phyloP scores from a whole-genome alignment of 2,113 vertebrate genomes.

The Verasper variegatus region DNA sequence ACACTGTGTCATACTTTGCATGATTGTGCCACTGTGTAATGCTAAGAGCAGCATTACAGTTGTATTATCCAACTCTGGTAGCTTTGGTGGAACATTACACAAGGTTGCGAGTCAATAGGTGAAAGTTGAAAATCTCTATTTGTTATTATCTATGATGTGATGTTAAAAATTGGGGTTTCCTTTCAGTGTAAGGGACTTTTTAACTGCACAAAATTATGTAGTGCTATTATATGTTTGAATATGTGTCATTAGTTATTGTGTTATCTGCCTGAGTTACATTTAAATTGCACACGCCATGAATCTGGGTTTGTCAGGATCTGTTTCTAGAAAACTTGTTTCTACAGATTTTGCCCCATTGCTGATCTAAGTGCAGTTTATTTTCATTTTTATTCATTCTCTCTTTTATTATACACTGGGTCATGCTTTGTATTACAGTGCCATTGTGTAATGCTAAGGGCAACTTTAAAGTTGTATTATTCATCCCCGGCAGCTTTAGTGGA shows the following conservation, averaged over 20 bases:
- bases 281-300: neutral
- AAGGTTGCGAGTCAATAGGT: no score
- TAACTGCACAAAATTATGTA: no score
- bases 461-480: constrained; percentile 5
- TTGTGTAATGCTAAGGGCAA: neutral
- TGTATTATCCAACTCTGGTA: neutral
- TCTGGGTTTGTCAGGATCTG: constrained; percentile 4
- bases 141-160: no score
- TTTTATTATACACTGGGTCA: constrained; percentile 15
- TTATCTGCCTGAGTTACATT: no score
- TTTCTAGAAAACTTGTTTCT: neutral
- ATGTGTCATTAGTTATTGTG: no score
- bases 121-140: no score
- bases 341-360: neutral
- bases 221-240: no score
- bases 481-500: neutral
- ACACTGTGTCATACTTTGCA: neutral
- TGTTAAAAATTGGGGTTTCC: no score
- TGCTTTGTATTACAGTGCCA: neutral
- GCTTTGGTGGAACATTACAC: neutral
- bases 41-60: neutral
- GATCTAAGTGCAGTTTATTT: neutral
- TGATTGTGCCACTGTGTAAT: neutral
- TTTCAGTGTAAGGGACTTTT: no score
- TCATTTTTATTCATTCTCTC: neutral